A percentile compares a stretch with the other conserved stretches of the same genome.
These are phyloP conservation scores for Castor canadensis DNA, from an alignment of 2,113 vertebrate genomes.

Conservation along the genomic window DNA sequence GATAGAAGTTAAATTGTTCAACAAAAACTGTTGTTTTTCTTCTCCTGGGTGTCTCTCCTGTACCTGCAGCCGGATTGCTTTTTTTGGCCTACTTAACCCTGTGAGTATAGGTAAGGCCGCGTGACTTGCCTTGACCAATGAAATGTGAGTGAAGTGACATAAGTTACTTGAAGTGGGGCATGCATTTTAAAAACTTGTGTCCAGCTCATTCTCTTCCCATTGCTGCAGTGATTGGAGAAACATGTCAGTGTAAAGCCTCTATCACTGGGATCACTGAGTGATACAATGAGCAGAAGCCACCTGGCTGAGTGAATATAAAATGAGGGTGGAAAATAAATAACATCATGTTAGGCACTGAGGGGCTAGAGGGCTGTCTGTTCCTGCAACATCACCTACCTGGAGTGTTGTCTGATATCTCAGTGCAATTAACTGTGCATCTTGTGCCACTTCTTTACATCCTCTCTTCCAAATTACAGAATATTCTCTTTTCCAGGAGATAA, in stretches of 20 bases:
- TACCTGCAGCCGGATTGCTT: not conserved
- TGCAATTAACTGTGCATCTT: not conserved
- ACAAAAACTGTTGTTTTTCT: not conserved
- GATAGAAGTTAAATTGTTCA: not conserved
- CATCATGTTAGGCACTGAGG: not conserved
- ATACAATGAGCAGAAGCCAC: not conserved
- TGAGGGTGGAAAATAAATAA: not conserved
- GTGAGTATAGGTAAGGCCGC: not conserved
- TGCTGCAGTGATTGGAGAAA: conserved; percentile 5
- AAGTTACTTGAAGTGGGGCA: not conserved
- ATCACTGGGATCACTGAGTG: not conserved
- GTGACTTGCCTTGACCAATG: not conserved
- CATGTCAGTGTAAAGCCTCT: not conserved
- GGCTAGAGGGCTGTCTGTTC: not conserved
- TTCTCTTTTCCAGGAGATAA: not conserved
- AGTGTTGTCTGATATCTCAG: not conserved
- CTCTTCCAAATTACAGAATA: not conserved
- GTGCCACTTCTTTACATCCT: not conserved
- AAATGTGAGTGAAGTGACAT: not conserved
- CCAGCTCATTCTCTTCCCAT: not conserved
- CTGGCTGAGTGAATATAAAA: not conserved
- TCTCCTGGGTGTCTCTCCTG: not conserved
- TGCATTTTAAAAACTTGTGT: not conserved
- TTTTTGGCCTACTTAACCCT: not conserved
- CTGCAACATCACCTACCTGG: not conserved